Evolutionary conservation across 1,140 invertebrate genomes (phyloP), one percentile per base, ranked within the genome.

Genomic region (Ladona fulva): DNA sequence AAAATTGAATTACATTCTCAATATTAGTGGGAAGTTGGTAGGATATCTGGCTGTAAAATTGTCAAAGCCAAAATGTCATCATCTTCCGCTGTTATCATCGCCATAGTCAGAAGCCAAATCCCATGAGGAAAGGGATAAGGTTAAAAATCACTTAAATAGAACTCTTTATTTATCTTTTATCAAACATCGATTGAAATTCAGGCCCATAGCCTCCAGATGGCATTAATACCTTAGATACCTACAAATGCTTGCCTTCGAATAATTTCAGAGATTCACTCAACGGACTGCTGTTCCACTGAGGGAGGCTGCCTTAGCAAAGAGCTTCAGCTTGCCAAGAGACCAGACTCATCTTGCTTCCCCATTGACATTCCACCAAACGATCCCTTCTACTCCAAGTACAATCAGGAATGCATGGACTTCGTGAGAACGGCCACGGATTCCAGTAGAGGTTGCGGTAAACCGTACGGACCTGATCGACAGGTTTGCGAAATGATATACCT

Each of bases 311-410:
- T 89, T 1, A 81, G 83, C 6, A 79, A 82, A 25, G 74, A 25
- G 3, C 74, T 42, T 24, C 74, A 75, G 74, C 24, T 42, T 3
- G 19, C 29, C 52, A 77, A 25, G 78, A 81, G 25, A 78, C 80
- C 79, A 79, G 74, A 82, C 81, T 87, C 90, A 0, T 84, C 87
- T 25, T 98, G 97, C 84, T 96, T 91, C 80, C 94, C 96, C 0
- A 96, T 99, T 79, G 84, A 92, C 0, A 89, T 98, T 14, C 92
- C 95, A 1, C 83, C 87, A 0, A 89, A 95, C 80, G 97, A 99
- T 86, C 93, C 92, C 0, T 89, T 93, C n/a, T 94, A 93, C 81
- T 85, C 86, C 0, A 87, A 88, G 77, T 89, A 87, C 44, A 88
- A 91, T 22, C 91, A 90, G 19, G 87, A 90, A 77, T 97, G 95